Conservation (phyloP, 2,888 invertebrate species). For the Cancer borealis region DNA sequence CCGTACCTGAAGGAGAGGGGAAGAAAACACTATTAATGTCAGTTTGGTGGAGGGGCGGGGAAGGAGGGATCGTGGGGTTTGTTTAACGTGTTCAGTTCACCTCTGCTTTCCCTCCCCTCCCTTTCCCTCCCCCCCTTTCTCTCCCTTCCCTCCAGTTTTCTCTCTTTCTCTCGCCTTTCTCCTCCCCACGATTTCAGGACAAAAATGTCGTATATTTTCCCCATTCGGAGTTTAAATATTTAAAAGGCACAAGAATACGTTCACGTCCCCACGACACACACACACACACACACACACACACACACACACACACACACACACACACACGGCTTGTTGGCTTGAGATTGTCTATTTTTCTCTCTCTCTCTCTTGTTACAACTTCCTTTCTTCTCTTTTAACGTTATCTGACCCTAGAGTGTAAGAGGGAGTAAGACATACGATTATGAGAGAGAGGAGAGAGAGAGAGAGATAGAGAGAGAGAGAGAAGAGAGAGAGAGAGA, state of each 20-base stretch:
- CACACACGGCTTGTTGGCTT: background rate
- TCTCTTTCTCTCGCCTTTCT: conserved; percentile 7
- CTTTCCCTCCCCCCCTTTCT: background rate
- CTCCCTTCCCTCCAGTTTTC: background rate
- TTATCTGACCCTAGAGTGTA: background rate
- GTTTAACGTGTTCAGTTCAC: background rate
- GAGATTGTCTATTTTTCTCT: background rate
- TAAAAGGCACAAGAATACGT: background rate
- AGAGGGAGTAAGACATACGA: background rate
- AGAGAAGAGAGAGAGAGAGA: conserved; percentile 55
- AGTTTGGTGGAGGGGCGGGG: background rate
- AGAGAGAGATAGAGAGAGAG: conserved; percentile 54
- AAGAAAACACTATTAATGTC: background rate
- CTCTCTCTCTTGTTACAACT: too few relatives aligned
- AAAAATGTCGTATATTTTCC: background rate
- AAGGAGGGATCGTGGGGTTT: background rate
- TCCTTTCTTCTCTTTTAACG: background rate
- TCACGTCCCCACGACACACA: background rate
- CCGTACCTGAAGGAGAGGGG: background rate
- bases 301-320: conserved; percentile 30
- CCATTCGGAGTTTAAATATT: background rate
- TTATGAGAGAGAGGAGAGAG: background rate
- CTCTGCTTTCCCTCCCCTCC: conserved; percentile 26
- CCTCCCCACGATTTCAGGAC: background rate
- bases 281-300: conserved; percentile 28